These are phyloP conservation scores for Yponomeuta cagnagella DNA, from an alignment of 2,888 invertebrate species.

Conservation along the genomic window DNA sequence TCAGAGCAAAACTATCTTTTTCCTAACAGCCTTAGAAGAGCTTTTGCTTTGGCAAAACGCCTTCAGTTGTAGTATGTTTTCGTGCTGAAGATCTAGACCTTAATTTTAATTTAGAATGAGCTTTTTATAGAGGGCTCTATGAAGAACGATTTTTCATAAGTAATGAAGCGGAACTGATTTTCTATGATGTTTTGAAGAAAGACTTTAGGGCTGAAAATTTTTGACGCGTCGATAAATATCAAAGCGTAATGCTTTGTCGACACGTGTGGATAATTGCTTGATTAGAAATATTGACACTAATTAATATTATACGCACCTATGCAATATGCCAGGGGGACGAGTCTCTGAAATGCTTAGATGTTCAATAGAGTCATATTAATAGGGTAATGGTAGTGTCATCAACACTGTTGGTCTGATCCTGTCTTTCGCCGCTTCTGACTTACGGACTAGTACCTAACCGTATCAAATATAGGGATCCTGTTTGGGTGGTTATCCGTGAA, in stretches of 20 bases:
- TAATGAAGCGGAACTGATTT: conserved; percentile 73
- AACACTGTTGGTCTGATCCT: too few relatives aligned
- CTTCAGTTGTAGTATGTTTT: background rate
- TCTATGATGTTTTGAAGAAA: conserved; percentile 65
- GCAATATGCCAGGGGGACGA: too few relatives aligned
- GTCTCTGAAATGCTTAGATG: too few relatives aligned
- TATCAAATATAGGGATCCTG: too few relatives aligned
- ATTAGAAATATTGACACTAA: conserved; percentile 34
- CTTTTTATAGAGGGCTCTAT: conserved; percentile 69
- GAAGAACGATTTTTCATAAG: conserved; percentile 71
- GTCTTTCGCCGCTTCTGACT: too few relatives aligned
- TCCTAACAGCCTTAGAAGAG: conserved; percentile 27
- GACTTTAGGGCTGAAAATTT: conserved; percentile 52
- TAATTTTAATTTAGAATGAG: conserved; percentile 74
- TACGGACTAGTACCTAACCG: too few relatives aligned
- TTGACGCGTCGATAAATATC: conserved; percentile 55
- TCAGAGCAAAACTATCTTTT: conserved; percentile 28
- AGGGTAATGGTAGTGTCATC: too few relatives aligned
- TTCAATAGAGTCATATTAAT: too few relatives aligned
- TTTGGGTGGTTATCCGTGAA: too few relatives aligned
- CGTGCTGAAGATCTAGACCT: conserved; percentile 41
- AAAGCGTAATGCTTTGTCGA: conserved; percentile 48
- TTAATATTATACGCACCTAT: background rate
- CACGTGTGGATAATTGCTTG: conserved; percentile 66
- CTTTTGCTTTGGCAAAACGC: conserved; percentile 25